Conservation (phyloP, 2,888 invertebrate genomes). For the Drosophila longiperda region DNA sequence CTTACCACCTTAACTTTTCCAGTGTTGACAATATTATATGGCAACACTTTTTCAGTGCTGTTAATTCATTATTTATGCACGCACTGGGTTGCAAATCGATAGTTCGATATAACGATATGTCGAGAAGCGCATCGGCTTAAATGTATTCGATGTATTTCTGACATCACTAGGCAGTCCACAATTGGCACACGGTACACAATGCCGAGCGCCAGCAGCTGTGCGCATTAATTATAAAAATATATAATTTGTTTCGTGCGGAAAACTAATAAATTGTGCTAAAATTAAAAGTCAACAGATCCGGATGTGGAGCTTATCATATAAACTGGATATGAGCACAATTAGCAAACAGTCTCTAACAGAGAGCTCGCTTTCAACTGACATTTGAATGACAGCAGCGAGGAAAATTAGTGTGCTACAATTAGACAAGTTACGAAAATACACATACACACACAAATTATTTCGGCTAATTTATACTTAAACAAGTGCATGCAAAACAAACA, state of each 20-base stretch:
- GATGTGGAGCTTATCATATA: conserved; percentile 41
- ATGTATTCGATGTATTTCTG: conserved; percentile 20
- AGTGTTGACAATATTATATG: too few species aligned
- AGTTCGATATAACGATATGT: conserved; percentile 1
- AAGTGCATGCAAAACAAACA: conserved; percentile 32
- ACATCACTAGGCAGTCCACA: conserved; percentile 30
- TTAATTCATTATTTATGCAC: background rate
- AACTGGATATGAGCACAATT: conserved; percentile 49
- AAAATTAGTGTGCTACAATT: conserved; percentile 56
- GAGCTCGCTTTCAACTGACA: conserved; percentile 28
- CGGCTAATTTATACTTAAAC: conserved; percentile 25
- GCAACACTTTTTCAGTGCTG: conserved; percentile 18
- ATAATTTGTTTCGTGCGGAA: conserved; percentile 71
- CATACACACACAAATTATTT: conserved; percentile 32
- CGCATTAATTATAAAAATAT: conserved; percentile 67
- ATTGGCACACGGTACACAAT: conserved; percentile 65
- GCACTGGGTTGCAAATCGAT: background rate
- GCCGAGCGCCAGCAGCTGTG: conserved; percentile 71
- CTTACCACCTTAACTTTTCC: conserved; percentile 30
- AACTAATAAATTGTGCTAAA: conserved; percentile 44
- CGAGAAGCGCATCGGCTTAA: conserved; percentile 3
- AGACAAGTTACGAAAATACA: conserved; percentile 51
- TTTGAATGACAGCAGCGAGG: conserved; percentile 24
- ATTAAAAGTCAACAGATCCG: conserved; percentile 55
- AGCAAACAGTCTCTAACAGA: conserved; percentile 28